Conservation (phyloP, 2,113 vertebrate species). For the Callospermophilus lateralis region DNA sequence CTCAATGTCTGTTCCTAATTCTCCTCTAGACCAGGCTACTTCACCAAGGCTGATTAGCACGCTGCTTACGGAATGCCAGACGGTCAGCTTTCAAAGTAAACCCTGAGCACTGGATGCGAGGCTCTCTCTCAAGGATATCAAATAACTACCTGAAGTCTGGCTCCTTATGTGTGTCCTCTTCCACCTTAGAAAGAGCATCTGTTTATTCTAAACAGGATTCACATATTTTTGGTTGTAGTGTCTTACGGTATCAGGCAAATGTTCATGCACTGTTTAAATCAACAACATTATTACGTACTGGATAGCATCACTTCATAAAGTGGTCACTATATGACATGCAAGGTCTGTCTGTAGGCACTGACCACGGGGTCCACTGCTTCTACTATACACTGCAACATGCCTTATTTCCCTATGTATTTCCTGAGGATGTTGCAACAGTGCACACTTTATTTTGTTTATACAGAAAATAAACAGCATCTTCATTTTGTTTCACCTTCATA, state of each 20-base stretch:
- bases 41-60: neutral
- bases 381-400: neutral
- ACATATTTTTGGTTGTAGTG: neutral
- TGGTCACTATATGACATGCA: neutral
- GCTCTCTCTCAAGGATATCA: neutral
- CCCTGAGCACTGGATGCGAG: neutral
- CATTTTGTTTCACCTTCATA: neutral
- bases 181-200: neutral
- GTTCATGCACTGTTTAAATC: neutral
- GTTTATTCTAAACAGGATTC: neutral
- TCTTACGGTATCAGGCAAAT: neutral
- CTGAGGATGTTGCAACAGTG: neutral
- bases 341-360: neutral
- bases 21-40: neutral
- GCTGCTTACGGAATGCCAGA: neutral
- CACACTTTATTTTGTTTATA: slow-evolving; percentile 9
- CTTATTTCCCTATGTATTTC: neutral
- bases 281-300: neutral
- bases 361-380: neutral
- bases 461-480: neutral
- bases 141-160: neutral
- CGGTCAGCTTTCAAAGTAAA: neutral
- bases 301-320: neutral
- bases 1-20: neutral
- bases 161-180: neutral